Base-by-base conservation (phyloP, 2,888 invertebrate species). In the Macrostomum cliftonense region DNA sequence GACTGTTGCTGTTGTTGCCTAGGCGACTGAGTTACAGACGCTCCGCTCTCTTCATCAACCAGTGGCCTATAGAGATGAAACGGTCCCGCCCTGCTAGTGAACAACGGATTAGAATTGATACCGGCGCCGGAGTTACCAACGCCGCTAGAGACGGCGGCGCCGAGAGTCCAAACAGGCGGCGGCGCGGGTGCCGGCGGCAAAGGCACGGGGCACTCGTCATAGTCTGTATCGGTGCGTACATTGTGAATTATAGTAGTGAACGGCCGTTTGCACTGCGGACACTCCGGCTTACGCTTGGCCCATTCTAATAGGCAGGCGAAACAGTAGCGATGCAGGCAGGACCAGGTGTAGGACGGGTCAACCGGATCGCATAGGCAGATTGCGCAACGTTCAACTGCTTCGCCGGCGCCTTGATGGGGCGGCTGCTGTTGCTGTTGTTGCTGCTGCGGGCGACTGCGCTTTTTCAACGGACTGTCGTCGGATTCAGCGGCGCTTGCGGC, bases 271-370 rank as follows among this genome's bases (percentile, higher is more conserved):
- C 93, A 93, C 1, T 93, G 73, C 0, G 93, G 93, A 68, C 89
- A 89, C 63, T 83, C 87, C 0, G 87, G 78, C 71, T 88, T 89
- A 13, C 88, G 82, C 75, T 84, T 87, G 49, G 88, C 87, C 91
- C 91, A 93, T 63, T 86, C 83, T 53, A 85, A 71, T 36, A 93
- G 75, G 64, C 91, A 93, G 56, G 79, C 80, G 65, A 88, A 91
- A 68, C 91, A 93, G 68, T 91, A 93, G 65, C 83, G 81, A 70
- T 93, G 91, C 66, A 83, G 77, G 66, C 91, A 93, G 45, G 82
- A 82, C 65, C 91, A 83, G 0, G 88, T 85, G 66, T 84, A 86
- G 36, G 85, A 87, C 64, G 83, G 86, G 65, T 89, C 85, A 50
- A 78, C 77, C 61, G 85, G 79, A 55, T 79, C 78, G 20, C 84